These are phyloP conservation scores for Zoanthus sociatus DNA, from an alignment of 92 coral and sea anemone species.

Conservation along the genomic window DNA sequence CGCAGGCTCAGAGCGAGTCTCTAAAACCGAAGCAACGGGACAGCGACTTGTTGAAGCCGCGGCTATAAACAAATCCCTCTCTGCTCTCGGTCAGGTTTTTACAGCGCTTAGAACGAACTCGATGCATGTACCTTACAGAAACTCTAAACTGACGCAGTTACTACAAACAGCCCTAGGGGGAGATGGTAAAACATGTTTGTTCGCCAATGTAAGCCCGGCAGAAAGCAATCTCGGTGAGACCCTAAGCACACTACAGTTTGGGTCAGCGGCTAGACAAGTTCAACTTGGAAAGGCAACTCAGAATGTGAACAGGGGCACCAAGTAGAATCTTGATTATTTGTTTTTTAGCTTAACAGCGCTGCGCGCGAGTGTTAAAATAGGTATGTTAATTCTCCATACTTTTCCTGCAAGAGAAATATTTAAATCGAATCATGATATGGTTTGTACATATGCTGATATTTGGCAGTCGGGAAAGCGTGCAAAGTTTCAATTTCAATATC, in stretches of 20 bases:
- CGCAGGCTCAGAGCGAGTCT: constrained; percentile 91
- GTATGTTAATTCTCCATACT: no score
- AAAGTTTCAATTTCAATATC: no score
- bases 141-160: constrained; percentile 89
- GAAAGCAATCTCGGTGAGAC: constrained; percentile 81
- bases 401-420: no score
- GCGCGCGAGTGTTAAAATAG: no score
- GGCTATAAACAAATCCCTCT: constrained; percentile 88
- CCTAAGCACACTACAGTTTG: constrained; percentile 85
- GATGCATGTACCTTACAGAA: constrained; percentile 92
- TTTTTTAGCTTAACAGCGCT: no score
- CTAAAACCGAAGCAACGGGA: constrained; percentile 92
- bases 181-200: constrained; percentile 92
- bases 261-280: constrained; percentile 85
- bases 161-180: constrained; percentile 89
- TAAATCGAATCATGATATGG: no score
- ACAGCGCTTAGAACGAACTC: constrained; percentile 85
- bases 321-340: constrained; percentile 26
- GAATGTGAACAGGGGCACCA: constrained; percentile 67
- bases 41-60: constrained; percentile 95
- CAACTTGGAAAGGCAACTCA: constrained; percentile 90
- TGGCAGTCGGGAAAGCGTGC: no score
- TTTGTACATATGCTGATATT: no score
- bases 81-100: constrained; percentile 91
- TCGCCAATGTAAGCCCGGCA: constrained; percentile 88